Base-by-base conservation (phyloP, 2,113 vertebrate genomes). In the Oplegnathus fasciatus region DNA sequence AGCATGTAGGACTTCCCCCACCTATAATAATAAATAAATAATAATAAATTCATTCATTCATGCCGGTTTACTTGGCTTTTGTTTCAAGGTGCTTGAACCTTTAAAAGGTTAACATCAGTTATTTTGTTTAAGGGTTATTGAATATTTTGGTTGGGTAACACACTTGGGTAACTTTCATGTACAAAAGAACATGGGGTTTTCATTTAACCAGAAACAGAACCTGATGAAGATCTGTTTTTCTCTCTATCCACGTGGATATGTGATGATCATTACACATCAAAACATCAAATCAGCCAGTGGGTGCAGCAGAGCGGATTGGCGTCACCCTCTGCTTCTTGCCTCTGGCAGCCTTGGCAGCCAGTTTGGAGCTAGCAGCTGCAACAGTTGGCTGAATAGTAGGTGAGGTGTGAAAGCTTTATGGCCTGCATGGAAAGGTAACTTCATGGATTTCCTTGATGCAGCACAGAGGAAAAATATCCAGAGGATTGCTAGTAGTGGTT, bases 351-450 rank as follows among this genome's bases (percentile, higher is more conserved):
- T 71, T 55, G 15, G 44, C 62, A 65, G 87, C 8, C 37, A 50
- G 30, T 65, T 81, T 58, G 46, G 50, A 50, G 66, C 55, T 40
- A 40, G 66, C 40, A 32, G 61, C 66, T 40, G 66, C 40, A 80
- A 69, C 72, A 78, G 71, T 78, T 75, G 75, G 60, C 44, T 74
- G 70, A 60, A 75, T 13, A 57, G 26, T 81, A 50, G 32, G 37
- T 50, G 62, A 74, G 40, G 30, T 71, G 55, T 57, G 74, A 74
- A 79, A 66, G 74, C 83, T 75, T 58, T 60, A 85, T 20, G 6
- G 82, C 22, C 34, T 44, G 37, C 57, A 70, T 3, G 42, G 64
- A 68, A 57, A 68, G 44, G 42, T 42, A 57, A 88, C 76, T 84
- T 86, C 48, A 73, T 70, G 72, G 54, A 77, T 76, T 67, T 18